Evolutionary conservation across 1,140 invertebrate genomes (phyloP).

Genomic region (Zophobas morio): DNA sequence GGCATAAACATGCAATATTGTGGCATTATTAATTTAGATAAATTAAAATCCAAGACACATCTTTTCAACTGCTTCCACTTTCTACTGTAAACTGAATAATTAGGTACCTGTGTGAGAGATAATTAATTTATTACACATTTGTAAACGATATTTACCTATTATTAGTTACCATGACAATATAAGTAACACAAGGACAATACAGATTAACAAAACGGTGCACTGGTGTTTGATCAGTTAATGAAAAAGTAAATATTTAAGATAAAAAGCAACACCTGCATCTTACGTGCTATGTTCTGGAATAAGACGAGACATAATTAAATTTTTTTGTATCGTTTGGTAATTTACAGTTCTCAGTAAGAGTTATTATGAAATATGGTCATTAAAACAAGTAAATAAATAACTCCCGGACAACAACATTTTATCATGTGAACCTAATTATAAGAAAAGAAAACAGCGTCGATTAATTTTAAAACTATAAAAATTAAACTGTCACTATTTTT

Average conservation of each 20-base stretch:
- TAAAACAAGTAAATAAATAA: slow-evolving; percentile 5
- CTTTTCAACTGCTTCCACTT: too few relatives aligned
- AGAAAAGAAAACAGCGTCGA: too few relatives aligned
- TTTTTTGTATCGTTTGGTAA: slow-evolving; percentile 19
- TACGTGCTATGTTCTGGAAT: slow-evolving; percentile 26
- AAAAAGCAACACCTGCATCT: slow-evolving; percentile 25
- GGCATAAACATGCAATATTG: too few relatives aligned
- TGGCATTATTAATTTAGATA: too few relatives aligned
- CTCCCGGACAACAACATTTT: too few relatives aligned
- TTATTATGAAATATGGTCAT: slow-evolving; percentile 15
- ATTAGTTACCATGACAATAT: not conserved
- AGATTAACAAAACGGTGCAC: slow-evolving; percentile 9
- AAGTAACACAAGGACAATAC: slow-evolving; percentile 22
- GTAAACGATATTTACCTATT: not conserved
- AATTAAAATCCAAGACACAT: too few relatives aligned
- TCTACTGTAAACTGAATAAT: too few relatives aligned
- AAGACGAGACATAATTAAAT: slow-evolving; percentile 16
- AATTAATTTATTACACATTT: too few relatives aligned
- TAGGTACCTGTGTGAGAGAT: too few relatives aligned
- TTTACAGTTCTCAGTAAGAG: slow-evolving; percentile 5
- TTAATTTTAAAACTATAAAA: too few relatives aligned
- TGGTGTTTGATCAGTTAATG: slow-evolving; percentile 33
- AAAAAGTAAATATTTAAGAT: slow-evolving; percentile 35
- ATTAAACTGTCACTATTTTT: too few relatives aligned
- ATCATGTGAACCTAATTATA: too few relatives aligned